A percentile compares a stretch with the other conserved stretches of the same genome.
phyloP scores from a whole-genome alignment of 1,140 invertebrate species.

The Metopolophium dirhodum region DNA sequence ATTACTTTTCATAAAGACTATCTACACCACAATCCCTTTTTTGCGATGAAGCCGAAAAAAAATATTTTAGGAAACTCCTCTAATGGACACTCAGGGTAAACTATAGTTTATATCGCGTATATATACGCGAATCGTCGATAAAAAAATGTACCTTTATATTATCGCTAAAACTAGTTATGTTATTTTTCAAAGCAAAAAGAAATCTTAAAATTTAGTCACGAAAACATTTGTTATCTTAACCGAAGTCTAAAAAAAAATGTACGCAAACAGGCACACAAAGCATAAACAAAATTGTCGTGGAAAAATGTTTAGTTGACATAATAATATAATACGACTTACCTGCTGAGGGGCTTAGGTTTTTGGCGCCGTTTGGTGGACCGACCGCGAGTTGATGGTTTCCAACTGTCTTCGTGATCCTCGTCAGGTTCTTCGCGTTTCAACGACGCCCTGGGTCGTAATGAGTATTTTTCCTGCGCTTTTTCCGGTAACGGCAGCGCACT shows the following conservation, averaged over 20 bases:
- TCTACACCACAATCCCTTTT: background rate
- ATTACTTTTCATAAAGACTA: background rate
- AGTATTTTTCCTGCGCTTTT: slow-evolving; percentile 60
- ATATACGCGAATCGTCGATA: background rate
- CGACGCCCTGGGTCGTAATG: slow-evolving; percentile 59
- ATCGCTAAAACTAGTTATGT: background rate
- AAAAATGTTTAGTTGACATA: slow-evolving; percentile 42
- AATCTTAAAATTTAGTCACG: background rate
- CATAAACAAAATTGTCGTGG: background rate
- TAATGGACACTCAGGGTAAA: background rate
- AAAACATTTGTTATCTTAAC: background rate
- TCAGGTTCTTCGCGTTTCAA: slow-evolving; percentile 59
- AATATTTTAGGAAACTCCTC: background rate
- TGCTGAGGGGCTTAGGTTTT: slow-evolving; percentile 82
- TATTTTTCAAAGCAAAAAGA: background rate
- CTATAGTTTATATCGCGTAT: too few species aligned
- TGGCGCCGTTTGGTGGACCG: slow-evolving; percentile 66
- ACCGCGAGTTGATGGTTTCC: slow-evolving; percentile 58
- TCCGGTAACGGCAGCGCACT: slow-evolving; percentile 56
- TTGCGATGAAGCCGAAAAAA: too few species aligned
- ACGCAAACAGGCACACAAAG: background rate
- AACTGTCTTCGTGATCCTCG: slow-evolving; percentile 58
- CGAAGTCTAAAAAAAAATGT: background rate
- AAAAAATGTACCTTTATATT: background rate
- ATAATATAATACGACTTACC: slow-evolving; percentile 68